phyloP scores from a whole-genome alignment of 2,888 invertebrate species.

The Plemyria rubiginata region DNA sequence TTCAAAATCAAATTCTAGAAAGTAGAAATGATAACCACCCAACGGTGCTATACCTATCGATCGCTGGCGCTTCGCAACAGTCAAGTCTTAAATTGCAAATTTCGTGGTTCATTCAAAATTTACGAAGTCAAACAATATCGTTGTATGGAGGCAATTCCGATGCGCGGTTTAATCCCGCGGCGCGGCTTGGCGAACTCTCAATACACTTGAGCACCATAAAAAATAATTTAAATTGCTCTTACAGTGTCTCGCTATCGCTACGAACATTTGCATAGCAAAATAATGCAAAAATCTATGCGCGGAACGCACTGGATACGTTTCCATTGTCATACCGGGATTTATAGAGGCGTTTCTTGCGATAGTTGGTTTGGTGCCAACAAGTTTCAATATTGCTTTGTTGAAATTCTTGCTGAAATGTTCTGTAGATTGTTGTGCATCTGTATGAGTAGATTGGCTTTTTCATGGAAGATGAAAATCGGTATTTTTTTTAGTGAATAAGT shows the following conservation, averaged over 20 bases:
- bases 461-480: not conserved
- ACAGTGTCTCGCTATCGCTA: slow-evolving; percentile 79
- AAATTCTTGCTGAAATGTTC: slow-evolving; percentile 22
- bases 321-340: slow-evolving; percentile 51
- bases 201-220: slow-evolving; percentile 84
- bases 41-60: slow-evolving; percentile 32
- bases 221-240: slow-evolving; percentile 86
- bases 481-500: not conserved
- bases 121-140: slow-evolving; percentile 62
- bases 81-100: slow-evolving; percentile 58
- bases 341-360: slow-evolving; percentile 32
- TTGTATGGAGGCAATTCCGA: slow-evolving; percentile 57
- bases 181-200: slow-evolving; percentile 75
- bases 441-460: slow-evolving; percentile 2
- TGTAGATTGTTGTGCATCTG: slow-evolving; percentile 4
- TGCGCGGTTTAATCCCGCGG: slow-evolving; percentile 55
- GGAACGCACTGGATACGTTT: slow-evolving; percentile 66
- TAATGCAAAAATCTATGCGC: slow-evolving; percentile 84
- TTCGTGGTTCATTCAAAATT: slow-evolving; percentile 71
- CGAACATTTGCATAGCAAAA: slow-evolving; percentile 84
- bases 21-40: slow-evolving; percentile 8
- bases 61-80: slow-evolving; percentile 36
- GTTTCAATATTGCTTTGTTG: slow-evolving; percentile 42
- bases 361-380: slow-evolving; percentile 37
- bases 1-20: slow-evolving; percentile 2